Percentiles rank a stretch among this genome's conserved stretches.
These are phyloP conservation scores for Platypus cylindrus DNA, from an alignment of 2,888 invertebrate genomes.

Conservation along the genomic window DNA sequence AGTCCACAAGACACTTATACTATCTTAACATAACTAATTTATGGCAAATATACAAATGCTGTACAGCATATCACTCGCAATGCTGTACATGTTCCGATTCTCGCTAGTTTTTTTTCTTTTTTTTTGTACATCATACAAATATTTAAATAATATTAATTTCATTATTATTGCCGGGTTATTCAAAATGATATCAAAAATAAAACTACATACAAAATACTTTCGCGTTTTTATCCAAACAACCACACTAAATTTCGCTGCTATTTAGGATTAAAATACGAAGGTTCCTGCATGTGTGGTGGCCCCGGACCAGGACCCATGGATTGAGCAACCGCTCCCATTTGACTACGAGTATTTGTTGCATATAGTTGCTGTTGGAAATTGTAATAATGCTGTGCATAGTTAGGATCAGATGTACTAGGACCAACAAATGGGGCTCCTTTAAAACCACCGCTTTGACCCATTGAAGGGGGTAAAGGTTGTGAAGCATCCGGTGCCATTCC, in stretches of 20 bases:
- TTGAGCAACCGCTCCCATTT: conserved; percentile 37
- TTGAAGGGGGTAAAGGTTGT: conserved; percentile 65
- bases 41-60: conserved; percentile 37
- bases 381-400: conserved; percentile 90
- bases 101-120: no score
- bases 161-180: conserved; percentile 35
- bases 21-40: conserved; percentile 26
- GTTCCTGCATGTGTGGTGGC: conserved; percentile 35
- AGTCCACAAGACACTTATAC: conserved; percentile 28
- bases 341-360: conserved; percentile 67
- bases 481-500: conserved; percentile 49
- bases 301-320: conserved; percentile 38
- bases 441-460: conserved; percentile 60
- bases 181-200: conserved; percentile 37
- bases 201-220: conserved; percentile 34
- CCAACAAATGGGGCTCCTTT: conserved; percentile 72
- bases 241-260: conserved; percentile 30
- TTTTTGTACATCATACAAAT: conserved; percentile 29
- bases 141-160: conserved; percentile 29
- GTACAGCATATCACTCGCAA: conserved; percentile 34
- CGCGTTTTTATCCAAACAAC: conserved; percentile 26
- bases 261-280: conserved; percentile 37
- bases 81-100: no score
- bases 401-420: conserved; percentile 76
- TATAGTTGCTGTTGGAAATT: conserved; percentile 92